A percentile compares a stretch with the other conserved stretches of the same genome.
These are phyloP conservation scores for Atherinosoma microstoma DNA, from an alignment of 2,797 vertebrate species.

Conservation along the genomic window DNA sequence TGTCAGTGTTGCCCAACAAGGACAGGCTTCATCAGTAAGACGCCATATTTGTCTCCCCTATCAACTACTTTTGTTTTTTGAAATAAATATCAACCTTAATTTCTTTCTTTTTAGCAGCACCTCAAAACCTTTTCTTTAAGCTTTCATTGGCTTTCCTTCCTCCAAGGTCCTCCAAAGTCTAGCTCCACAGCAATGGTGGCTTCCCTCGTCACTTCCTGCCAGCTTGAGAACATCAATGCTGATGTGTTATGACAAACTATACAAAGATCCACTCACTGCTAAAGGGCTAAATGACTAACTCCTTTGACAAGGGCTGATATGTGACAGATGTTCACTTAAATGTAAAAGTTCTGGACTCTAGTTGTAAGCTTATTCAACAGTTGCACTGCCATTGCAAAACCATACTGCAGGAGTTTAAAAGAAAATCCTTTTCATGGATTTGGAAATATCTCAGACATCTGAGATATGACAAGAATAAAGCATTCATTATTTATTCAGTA, in stretches of 20 bases:
- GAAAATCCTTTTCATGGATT: neutral
- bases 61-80: no score
- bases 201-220: neutral
- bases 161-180: neutral
- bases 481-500: neutral
- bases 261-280: neutral
- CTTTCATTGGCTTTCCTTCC: neutral
- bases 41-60: no score
- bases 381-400: neutral
- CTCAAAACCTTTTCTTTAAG: neutral
- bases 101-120: neutral
- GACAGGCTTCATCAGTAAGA: no score
- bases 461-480: neutral
- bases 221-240: neutral
- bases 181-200: neutral
- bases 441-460: neutral
- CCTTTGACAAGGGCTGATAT: neutral
- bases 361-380: neutral
- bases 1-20: no score
- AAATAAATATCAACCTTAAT: neutral
- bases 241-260: neutral
- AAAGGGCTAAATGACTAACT: neutral
- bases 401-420: no score
- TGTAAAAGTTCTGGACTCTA: neutral
- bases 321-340: neutral